phyloP scores from a whole-genome alignment of 2,888 invertebrate species.

The Morpho achilles region DNA sequence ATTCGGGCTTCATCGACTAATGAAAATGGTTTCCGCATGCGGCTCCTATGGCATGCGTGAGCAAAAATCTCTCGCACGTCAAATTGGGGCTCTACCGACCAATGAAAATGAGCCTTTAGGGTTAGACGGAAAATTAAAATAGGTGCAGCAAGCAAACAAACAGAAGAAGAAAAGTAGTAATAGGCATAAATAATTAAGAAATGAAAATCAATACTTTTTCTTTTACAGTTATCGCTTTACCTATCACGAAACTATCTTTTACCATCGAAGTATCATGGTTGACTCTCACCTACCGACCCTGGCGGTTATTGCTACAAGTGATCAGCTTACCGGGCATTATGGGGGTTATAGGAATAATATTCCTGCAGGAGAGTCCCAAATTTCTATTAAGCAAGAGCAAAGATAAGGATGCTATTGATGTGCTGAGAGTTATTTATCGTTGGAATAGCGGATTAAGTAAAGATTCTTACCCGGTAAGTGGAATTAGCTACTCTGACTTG shows the following conservation, averaged over 20 bases:
- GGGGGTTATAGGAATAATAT: constrained; percentile 74
- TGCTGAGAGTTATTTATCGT: constrained; percentile 43
- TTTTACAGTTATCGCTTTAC: constrained; percentile 50
- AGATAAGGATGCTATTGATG: constrained; percentile 73
- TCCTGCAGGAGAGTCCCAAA: constrained; percentile 87
- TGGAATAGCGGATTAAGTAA: constrained; percentile 41
- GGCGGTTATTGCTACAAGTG: constrained; percentile 84
- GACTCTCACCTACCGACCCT: constrained; percentile 81
- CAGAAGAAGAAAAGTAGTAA: too few relatives aligned
- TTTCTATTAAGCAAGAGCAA: constrained; percentile 82
- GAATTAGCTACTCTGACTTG: too few relatives aligned
- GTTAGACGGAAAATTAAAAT: too few relatives aligned
- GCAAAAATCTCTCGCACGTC: too few relatives aligned
- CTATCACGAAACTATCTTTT: constrained; percentile 49
- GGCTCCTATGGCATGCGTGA: too few relatives aligned
- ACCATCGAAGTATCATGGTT: constrained; percentile 53
- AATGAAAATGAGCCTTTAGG: too few relatives aligned
- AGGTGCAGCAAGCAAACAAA: too few relatives aligned
- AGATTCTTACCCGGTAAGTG: constrained; percentile 45
- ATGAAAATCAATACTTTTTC: not conserved
- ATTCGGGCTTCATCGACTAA: too few relatives aligned
- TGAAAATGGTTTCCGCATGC: too few relatives aligned
- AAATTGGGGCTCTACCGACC: too few relatives aligned
- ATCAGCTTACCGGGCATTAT: constrained; percentile 81
- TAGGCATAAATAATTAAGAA: too few relatives aligned